Evolutionary conservation across 2,888 invertebrate species (phyloP).

Genomic region (Atethmia centrago): DNA sequence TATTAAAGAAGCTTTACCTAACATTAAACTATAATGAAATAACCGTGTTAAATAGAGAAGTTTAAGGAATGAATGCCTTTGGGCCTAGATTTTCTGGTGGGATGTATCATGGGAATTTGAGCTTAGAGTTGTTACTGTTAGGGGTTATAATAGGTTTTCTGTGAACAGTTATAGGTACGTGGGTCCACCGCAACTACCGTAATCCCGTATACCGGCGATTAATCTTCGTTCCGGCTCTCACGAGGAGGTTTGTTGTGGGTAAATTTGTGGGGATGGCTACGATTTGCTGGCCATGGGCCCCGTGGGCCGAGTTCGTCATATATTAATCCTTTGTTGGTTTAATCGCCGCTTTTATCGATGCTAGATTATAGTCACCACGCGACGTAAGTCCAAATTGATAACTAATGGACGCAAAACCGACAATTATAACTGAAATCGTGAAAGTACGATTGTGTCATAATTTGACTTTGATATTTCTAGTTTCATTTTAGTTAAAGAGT

Average conservation of each 20-base stretch:
- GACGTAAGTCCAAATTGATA: constrained; percentile 64
- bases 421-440: constrained; percentile 39
- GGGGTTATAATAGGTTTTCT: constrained; percentile 63
- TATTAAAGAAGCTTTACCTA: constrained; percentile 69
- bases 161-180: constrained; percentile 72
- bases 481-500: neutral
- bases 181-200: constrained; percentile 79
- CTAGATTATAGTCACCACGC: constrained; percentile 70
- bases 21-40: constrained; percentile 79
- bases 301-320: constrained; percentile 84
- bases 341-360: constrained; percentile 83
- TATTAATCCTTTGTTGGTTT: constrained; percentile 85
- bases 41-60: constrained; percentile 76
- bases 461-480: constrained; percentile 28
- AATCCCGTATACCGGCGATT: constrained; percentile 84
- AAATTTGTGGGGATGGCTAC: constrained; percentile 86
- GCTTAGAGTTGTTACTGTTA: constrained; percentile 67
- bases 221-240: constrained; percentile 86
- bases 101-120: constrained; percentile 62
- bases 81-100: constrained; percentile 70
- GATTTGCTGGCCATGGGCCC: constrained; percentile 84
- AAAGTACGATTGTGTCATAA: constrained; percentile 25
- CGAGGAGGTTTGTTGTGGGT: constrained; percentile 87
- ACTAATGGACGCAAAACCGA: constrained; percentile 47
- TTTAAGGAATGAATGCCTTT: constrained; percentile 73